phyloP scores from a whole-genome alignment of 1,140 invertebrate species.

The Andrena cerasifolii region DNA sequence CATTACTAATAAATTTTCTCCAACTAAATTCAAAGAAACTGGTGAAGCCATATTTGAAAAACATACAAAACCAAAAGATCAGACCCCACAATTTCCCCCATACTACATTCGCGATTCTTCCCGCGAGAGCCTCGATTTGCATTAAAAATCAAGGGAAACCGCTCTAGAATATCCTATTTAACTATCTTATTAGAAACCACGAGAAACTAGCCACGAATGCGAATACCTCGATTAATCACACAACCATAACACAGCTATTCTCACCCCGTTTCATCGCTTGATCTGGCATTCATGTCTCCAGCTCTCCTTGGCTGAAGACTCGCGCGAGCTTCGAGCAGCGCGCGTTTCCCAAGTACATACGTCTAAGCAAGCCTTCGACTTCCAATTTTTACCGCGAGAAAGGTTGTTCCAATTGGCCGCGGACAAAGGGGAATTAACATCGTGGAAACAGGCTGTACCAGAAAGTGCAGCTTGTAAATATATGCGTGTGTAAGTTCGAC shows the following conservation, averaged over 20 bases:
- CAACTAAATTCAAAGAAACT: no score
- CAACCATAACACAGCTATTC: slow-evolving; percentile 17
- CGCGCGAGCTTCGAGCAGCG: slow-evolving; percentile 1
- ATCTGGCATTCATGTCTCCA: slow-evolving; percentile 40
- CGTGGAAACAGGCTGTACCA: neutral
- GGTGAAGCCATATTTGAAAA: no score
- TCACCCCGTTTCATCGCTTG: slow-evolving; percentile 28
- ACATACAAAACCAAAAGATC: no score
- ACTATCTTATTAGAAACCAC: neutral
- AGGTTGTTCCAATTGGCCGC: neutral
- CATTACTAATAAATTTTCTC: no score
- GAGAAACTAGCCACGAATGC: slow-evolving; percentile 8
- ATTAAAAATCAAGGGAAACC: neutral
- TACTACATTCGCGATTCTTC: no score
- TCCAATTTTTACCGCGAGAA: neutral
- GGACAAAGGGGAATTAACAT: slow-evolving; percentile 17
- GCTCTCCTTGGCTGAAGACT: slow-evolving; percentile 38
- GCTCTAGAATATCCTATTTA: neutral
- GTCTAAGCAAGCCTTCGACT: slow-evolving; percentile 5
- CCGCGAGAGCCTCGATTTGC: neutral
- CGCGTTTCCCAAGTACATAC: slow-evolving; percentile 10
- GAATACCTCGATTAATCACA: slow-evolving; percentile 14
- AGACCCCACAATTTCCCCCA: no score
- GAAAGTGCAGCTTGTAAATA: neutral
- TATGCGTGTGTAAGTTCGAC: neutral